Conservation (phyloP, 2,113 vertebrate species). For the Tor tambroides region DNA sequence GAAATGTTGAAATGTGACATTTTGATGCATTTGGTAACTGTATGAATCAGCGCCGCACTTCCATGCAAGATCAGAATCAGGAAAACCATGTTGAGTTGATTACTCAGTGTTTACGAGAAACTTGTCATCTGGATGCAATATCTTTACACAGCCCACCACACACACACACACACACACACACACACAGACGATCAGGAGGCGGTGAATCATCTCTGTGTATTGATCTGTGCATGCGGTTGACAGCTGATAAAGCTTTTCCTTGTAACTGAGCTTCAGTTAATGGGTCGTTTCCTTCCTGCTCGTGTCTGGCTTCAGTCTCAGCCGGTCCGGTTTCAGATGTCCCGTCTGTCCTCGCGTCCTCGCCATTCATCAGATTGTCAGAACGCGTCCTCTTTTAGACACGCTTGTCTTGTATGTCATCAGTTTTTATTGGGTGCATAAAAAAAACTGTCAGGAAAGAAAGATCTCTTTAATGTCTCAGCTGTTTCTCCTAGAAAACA, state of each 20-base stretch:
- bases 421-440: neutral
- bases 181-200: neutral
- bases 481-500: neutral
- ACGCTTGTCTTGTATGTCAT: neutral
- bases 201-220: neutral
- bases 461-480: neutral
- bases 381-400: too few relatives aligned
- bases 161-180: neutral
- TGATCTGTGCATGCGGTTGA: neutral
- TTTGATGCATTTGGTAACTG: neutral
- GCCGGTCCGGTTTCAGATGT: neutral
- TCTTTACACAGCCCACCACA: neutral
- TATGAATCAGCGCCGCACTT: neutral
- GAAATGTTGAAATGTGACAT: too few relatives aligned
- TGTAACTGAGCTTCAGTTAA: slow-evolving; percentile 11
- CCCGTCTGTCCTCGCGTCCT: neutral
- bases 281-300: slow-evolving; percentile 14
- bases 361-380: neutral
- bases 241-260: slow-evolving; percentile 2
- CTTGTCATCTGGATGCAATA: slow-evolving; percentile 11
- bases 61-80: neutral
- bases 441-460: too few relatives aligned
- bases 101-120: slow-evolving; percentile 19
- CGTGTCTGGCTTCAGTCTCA: neutral
- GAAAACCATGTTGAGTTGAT: slow-evolving; percentile 8